These are phyloP conservation scores for Polydesmus complanatus DNA, from an alignment of 2,888 invertebrate genomes.

Conservation along the genomic window DNA sequence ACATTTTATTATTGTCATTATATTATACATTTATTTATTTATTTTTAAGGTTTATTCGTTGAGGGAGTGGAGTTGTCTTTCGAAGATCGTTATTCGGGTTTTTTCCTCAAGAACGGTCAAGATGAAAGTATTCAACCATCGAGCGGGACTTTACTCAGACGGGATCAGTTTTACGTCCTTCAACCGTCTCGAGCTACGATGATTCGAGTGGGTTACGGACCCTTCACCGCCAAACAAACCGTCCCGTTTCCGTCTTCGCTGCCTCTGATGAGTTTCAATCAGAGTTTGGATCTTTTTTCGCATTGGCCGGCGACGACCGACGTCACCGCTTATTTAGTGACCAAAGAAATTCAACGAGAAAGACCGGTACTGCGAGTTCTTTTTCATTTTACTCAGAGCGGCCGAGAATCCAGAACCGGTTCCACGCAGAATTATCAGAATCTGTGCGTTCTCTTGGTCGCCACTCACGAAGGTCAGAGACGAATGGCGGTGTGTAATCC, in stretches of 20 bases:
- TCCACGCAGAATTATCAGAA: conserved; percentile 12
- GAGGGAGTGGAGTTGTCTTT: conserved; percentile 27
- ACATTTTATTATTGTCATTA: no score
- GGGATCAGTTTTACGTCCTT: conserved; percentile 80
- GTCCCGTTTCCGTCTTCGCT: conserved; percentile 79
- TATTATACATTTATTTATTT: no score
- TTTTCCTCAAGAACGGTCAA: conserved; percentile 28
- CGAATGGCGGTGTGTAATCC: conserved; percentile 85
- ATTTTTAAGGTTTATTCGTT: not conserved
- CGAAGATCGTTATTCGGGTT: conserved; percentile 28
- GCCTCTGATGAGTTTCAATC: conserved; percentile 34
- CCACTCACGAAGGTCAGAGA: conserved; percentile 35
- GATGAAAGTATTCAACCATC: conserved; percentile 26
- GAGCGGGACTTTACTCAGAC: conserved; percentile 57
- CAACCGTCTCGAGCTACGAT: conserved; percentile 82
- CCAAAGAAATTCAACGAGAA: conserved; percentile 68
- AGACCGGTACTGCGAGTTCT: conserved; percentile 81
- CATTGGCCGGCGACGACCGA: conserved; percentile 36
- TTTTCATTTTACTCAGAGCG: conserved; percentile 68
- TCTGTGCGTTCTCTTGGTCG: conserved; percentile 17
- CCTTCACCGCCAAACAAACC: conserved; percentile 87
- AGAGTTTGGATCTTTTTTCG: conserved; percentile 17
- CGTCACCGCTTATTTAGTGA: conserved; percentile 87
- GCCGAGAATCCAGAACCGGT: conserved; percentile 14
- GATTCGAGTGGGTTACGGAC: conserved; percentile 81